phyloP scores from a whole-genome alignment of 1,140 invertebrate species.

The Ganaspis sp. region DNA sequence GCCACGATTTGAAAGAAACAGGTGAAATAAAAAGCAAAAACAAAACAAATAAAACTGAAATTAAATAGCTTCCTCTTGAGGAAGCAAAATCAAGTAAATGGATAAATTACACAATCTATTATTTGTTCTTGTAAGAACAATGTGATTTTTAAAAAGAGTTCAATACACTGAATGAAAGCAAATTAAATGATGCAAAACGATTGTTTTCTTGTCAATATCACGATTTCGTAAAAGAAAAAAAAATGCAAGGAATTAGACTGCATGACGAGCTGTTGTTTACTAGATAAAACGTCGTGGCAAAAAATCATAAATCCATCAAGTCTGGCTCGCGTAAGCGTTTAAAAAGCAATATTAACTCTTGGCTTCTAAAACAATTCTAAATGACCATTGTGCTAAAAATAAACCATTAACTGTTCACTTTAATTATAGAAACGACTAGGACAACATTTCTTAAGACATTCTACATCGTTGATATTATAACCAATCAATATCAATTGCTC shows the following conservation, averaged over 20 bases:
- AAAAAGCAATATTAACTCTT: background rate
- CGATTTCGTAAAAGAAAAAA: background rate
- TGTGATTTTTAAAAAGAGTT: background rate
- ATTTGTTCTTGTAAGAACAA: no score
- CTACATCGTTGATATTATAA: background rate
- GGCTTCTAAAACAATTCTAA: constrained; percentile 19
- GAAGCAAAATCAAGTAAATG: no score
- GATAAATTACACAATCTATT: no score
- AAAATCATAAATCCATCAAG: constrained; percentile 27
- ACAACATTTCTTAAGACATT: background rate
- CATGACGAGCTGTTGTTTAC: background rate
- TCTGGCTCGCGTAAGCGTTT: background rate
- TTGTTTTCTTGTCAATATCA: background rate
- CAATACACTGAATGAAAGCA: background rate
- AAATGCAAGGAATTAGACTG: background rate
- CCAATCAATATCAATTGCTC: constrained; percentile 1
- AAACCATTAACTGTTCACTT: background rate
- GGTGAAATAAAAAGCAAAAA: no score
- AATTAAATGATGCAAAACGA: background rate
- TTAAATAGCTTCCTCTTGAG: no score
- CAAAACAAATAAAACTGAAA: no score
- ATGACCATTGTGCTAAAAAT: constrained; percentile 20
- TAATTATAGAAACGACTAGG: constrained; percentile 22
- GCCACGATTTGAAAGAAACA: no score
- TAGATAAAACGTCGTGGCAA: background rate